Evolutionary conservation across 2,113 vertebrate genomes (phyloP), one percentile per base, ranked within the genome.

Genomic region (Ifrita kowaldi): DNA sequence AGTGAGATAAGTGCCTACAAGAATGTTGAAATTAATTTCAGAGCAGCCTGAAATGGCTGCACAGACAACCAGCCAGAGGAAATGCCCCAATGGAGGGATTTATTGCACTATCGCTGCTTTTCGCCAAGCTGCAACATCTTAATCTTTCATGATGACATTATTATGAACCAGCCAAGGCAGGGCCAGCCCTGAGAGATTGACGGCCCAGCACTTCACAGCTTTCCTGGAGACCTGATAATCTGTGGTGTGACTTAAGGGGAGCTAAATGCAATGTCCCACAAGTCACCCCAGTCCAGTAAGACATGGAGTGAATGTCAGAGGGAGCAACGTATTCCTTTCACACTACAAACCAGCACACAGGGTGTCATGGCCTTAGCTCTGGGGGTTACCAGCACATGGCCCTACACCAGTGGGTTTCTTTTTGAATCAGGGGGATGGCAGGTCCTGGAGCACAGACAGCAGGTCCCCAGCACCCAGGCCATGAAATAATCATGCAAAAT

Each of bases 11-110:
- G 80, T 67, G 39, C 52, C 75, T 92, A 81, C 63, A 95, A 80
- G 92, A 93, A 95, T 88, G 76, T 67, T 87, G 84, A 91, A 95
- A 90, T 94, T 89, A 84, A 86, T 97, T 95, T 95, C 88, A 70
- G 67, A 84, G 60, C n/a, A 89, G 95, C 44, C 67, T 80, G 84
- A 92, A 96, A 78, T 81, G 53, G 67, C 74, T 2, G 15, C 1
- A 13, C 57, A 90, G 94, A 84, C 73, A 88, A 95, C 33, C 65
- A 92, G 63, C n/a, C 57, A 42, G 90, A 92, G 89, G 79, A 95
- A 94, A 60, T 87, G 93, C 74, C 73, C 81, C 65, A 64, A 3
- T 17, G 18, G 50, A 92, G 73, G 87, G 89, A 97, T 94, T 96
- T 93, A 88, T 87, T 81, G 64, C 30, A 4, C 64, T 96, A 69